phyloP scores from a whole-genome alignment of 2,113 vertebrate genomes.

The Callionymus lyra region DNA sequence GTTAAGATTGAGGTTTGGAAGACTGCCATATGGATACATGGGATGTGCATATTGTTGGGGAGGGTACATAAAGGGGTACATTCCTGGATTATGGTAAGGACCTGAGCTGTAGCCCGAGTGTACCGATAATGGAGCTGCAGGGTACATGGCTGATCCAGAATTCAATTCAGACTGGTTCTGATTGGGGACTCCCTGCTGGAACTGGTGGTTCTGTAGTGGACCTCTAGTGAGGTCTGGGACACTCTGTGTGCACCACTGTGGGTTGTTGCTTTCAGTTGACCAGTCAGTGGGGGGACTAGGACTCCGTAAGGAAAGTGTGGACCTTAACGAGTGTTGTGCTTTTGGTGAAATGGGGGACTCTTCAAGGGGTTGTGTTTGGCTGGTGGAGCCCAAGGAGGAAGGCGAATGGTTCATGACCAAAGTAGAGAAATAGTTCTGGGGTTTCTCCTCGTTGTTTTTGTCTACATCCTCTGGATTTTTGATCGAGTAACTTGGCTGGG shows the following conservation, averaged over 20 bases:
- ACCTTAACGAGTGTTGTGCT: slow-evolving; percentile 59
- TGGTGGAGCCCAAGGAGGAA: slow-evolving; percentile 27
- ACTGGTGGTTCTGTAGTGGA: slow-evolving; percentile 3
- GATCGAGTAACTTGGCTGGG: slow-evolving; percentile 77
- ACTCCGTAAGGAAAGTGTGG: slow-evolving; percentile 74
- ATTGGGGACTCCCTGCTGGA: slow-evolving; percentile 11
- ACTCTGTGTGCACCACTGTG: slow-evolving; percentile 78
- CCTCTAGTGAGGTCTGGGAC: slow-evolving; percentile 67
- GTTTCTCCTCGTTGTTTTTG: slow-evolving; percentile 28
- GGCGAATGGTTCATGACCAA: slow-evolving; percentile 62
- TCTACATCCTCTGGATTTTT: slow-evolving; percentile 53
- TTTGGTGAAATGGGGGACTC: slow-evolving; percentile 36
- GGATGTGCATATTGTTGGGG: background rate
- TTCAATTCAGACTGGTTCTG: slow-evolving; percentile 18
- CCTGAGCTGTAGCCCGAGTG: slow-evolving; percentile 12
- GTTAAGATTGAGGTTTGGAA: slow-evolving; percentile 23
- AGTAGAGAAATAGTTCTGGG: slow-evolving; percentile 61
- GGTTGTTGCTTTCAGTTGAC: slow-evolving; percentile 57
- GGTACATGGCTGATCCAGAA: slow-evolving; percentile 8
- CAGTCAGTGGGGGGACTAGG: slow-evolving; percentile 69
- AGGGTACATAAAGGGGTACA: slow-evolving; percentile 1
- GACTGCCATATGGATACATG: slow-evolving; percentile 25
- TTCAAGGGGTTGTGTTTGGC: slow-evolving; percentile 7
- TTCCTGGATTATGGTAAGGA: slow-evolving; percentile 3
- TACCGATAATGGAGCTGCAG: slow-evolving; percentile 1